These are phyloP conservation scores for Epinephelus lanceolatus DNA, from an alignment of 2,113 vertebrate species.

Conservation along the genomic window DNA sequence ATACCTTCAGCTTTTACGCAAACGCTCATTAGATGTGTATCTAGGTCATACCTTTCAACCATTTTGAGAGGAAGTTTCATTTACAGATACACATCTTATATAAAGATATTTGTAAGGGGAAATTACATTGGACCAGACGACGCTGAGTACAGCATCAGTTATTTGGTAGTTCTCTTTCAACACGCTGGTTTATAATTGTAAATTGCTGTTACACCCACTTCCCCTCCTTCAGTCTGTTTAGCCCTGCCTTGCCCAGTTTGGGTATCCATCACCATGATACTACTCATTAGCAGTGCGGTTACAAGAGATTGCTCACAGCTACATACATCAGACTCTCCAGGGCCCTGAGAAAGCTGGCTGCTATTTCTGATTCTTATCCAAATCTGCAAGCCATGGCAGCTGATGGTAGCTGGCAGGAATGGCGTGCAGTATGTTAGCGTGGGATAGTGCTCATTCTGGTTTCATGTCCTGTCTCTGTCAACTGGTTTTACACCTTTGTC, in stretches of 20 bases:
- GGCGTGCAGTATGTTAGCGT: constrained; percentile 10
- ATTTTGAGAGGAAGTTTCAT: neutral
- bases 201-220: constrained; percentile 48
- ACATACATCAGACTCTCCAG: constrained; percentile 40
- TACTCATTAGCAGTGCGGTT: constrained; percentile 63
- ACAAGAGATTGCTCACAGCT: constrained; percentile 40
- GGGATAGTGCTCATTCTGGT: constrained; percentile 49
- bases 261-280: constrained; percentile 52
- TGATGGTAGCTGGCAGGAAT: constrained; percentile 36
- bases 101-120: neutral
- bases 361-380: constrained; percentile 69
- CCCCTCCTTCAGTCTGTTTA: constrained; percentile 8
- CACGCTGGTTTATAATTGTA: constrained; percentile 29
- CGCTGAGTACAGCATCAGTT: neutral
- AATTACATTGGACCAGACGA: neutral
- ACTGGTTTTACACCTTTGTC: constrained; percentile 57
- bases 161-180: constrained; percentile 7
- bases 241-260: constrained; percentile 45
- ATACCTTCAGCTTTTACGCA: constrained; percentile 48
- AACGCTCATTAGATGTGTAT: constrained; percentile 55
- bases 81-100: neutral
- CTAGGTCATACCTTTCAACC: constrained; percentile 10
- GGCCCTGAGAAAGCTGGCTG: constrained; percentile 50
- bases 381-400: constrained; percentile 38
- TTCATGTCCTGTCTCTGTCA: constrained; percentile 35